These are phyloP conservation scores for Ispidina lecontei DNA, from an alignment of 2,797 vertebrate genomes.

Conservation along the genomic window DNA sequence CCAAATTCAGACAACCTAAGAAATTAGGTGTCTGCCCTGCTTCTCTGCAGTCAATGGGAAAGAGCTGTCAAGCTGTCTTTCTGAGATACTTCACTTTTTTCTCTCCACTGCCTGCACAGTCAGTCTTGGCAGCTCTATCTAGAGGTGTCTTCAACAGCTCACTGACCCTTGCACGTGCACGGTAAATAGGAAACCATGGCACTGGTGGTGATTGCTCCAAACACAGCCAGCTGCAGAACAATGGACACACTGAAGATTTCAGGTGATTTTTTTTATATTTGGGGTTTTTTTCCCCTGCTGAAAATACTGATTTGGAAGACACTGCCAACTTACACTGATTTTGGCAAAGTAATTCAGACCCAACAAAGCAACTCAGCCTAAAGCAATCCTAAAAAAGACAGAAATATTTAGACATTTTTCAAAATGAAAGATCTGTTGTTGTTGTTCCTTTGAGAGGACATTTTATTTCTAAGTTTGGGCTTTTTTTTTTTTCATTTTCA, in stretches of 20 bases:
- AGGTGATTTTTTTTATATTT: not conserved
- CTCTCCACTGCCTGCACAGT: not conserved
- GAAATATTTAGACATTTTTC: not conserved
- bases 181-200: not conserved
- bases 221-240: not conserved
- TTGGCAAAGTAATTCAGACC: not conserved
- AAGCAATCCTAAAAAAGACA: not conserved
- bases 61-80: constrained; percentile 7
- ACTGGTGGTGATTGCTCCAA: not conserved
- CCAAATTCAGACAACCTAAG: constrained; percentile 1
- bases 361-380: not conserved
- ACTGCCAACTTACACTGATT: not conserved
- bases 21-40: constrained; percentile 22
- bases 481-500: not conserved
- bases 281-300: not conserved
- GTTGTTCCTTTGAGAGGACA: not conserved
- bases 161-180: not conserved
- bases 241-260: not conserved
- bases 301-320: not conserved
- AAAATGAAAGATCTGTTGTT: not conserved
- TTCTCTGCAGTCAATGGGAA: constrained; percentile 12
- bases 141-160: not conserved
- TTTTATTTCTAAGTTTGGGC: not conserved
- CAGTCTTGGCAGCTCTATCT: constrained; percentile 25
- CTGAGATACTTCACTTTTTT: not conserved